Percentiles rank a stretch among this genome's conserved stretches.
Evolutionary conservation across 2,888 invertebrate species (phyloP).

Genomic region (Onthophagus sagittarius): DNA sequence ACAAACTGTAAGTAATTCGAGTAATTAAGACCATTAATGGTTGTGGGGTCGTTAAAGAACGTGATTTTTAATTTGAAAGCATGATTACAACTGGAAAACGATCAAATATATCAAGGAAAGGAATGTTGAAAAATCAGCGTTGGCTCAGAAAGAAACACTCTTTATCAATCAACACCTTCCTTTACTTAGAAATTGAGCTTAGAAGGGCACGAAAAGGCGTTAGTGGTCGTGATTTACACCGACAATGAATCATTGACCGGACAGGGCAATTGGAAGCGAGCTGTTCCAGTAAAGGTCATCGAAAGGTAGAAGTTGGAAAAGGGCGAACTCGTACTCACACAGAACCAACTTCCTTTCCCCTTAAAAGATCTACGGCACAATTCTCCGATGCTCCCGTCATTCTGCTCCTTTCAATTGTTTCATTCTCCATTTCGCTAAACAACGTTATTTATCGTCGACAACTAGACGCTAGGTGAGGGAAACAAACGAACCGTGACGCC

Average conservation of each 20-base stretch:
- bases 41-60: too few relatives aligned
- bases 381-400: not conserved
- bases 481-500: conserved; percentile 7
- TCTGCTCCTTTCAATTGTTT: conserved; percentile 7
- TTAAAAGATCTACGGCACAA: not conserved
- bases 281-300: conserved; percentile 23
- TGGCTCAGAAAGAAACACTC: not conserved
- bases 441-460: conserved; percentile 7
- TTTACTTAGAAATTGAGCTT: not conserved
- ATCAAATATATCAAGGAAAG: not conserved
- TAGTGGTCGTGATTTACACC: conserved; percentile 37
- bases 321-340: not conserved
- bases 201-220: not conserved
- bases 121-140: not conserved
- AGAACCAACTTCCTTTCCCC: not conserved
- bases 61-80: too few relatives aligned
- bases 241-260: conserved; percentile 39
- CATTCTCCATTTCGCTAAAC: conserved; percentile 10
- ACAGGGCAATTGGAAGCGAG: conserved; percentile 34
- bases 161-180: not conserved
- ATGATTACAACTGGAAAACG: too few relatives aligned
- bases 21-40: too few relatives aligned
- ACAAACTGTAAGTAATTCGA: too few relatives aligned
- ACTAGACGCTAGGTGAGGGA: not conserved
- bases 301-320: not conserved